Conservation (phyloP, 2,888 invertebrate genomes). For the Leucophenga maculata region DNA sequence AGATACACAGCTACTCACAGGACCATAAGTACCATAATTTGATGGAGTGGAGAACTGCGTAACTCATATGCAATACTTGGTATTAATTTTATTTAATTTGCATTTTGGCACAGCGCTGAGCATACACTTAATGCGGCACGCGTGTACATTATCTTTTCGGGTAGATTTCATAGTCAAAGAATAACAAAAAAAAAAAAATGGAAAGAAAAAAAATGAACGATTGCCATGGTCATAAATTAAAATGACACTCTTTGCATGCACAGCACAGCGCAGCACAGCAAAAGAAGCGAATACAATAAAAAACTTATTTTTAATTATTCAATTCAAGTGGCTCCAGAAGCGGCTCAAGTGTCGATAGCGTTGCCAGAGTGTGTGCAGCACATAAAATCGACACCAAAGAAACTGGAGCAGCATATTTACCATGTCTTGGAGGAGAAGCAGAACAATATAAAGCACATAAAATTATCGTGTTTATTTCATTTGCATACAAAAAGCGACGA, state of each 20-base stretch:
- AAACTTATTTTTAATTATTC: slow-evolving; percentile 54
- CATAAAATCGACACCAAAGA: slow-evolving; percentile 61
- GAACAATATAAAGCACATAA: slow-evolving; percentile 1
- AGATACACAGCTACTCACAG: too few relatives aligned
- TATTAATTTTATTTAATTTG: too few relatives aligned
- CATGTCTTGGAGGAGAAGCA: slow-evolving; percentile 10
- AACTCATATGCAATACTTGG: too few relatives aligned
- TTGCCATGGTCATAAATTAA: slow-evolving; percentile 63
- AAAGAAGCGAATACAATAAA: slow-evolving; percentile 15
- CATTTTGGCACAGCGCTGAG: slow-evolving; percentile 36
- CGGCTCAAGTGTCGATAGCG: slow-evolving; percentile 60
- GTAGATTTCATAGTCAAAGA: slow-evolving; percentile 43
- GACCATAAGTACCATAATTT: too few relatives aligned
- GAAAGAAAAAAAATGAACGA: background rate
- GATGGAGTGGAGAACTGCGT: too few relatives aligned
- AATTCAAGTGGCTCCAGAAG: slow-evolving; percentile 67
- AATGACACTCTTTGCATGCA: slow-evolving; percentile 65
- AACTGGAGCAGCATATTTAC: background rate
- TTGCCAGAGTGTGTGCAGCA: slow-evolving; percentile 50
- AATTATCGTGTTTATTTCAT: slow-evolving; percentile 58
- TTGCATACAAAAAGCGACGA: slow-evolving; percentile 56
- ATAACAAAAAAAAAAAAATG: too few relatives aligned
- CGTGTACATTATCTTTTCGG: slow-evolving; percentile 63
- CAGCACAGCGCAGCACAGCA: too few relatives aligned
- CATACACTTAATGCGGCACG: slow-evolving; percentile 59